A percentile compares a stretch with the other conserved stretches of the same genome.
Evolutionary conservation across 2,797 vertebrate species (phyloP).

Genomic region (Rhadinocentrus ornatus): DNA sequence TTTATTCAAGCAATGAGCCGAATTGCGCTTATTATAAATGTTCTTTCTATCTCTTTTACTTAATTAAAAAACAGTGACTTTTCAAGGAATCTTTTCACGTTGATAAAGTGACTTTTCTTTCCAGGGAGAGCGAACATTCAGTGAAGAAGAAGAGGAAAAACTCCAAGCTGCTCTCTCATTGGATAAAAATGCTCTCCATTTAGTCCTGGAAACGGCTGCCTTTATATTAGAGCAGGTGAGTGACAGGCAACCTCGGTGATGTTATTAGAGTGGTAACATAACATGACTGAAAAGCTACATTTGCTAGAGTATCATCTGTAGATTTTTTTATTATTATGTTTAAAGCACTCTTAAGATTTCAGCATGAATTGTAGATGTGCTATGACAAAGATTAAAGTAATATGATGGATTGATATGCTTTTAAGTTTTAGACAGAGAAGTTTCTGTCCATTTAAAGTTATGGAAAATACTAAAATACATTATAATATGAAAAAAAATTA

Average conservation of each 20-base stretch:
- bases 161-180: conserved; percentile 90
- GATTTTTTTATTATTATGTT: neutral
- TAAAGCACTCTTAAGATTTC: no score
- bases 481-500: neutral
- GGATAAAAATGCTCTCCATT: conserved; percentile 89
- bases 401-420: neutral
- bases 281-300: neutral
- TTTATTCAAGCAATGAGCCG: neutral
- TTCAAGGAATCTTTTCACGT: neutral
- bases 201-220: conserved; percentile 91
- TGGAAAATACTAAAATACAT: no score
- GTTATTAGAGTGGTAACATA: neutral
- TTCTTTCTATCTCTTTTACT: neutral
- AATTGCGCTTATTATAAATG: neutral
- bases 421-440: neutral
- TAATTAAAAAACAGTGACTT: neutral
- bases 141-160: conserved; percentile 94
- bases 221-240: conserved; percentile 95
- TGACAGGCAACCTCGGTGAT: neutral
- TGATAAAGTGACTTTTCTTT: conserved; percentile 14
- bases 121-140: conserved; percentile 92
- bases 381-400: neutral
- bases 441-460: neutral
- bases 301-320: neutral
- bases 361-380: neutral